A percentile compares a stretch with the other conserved stretches of the same genome.
These are phyloP conservation scores for Potorous gilbertii DNA, from an alignment of 2,797 vertebrate genomes.

Conservation along the genomic window DNA sequence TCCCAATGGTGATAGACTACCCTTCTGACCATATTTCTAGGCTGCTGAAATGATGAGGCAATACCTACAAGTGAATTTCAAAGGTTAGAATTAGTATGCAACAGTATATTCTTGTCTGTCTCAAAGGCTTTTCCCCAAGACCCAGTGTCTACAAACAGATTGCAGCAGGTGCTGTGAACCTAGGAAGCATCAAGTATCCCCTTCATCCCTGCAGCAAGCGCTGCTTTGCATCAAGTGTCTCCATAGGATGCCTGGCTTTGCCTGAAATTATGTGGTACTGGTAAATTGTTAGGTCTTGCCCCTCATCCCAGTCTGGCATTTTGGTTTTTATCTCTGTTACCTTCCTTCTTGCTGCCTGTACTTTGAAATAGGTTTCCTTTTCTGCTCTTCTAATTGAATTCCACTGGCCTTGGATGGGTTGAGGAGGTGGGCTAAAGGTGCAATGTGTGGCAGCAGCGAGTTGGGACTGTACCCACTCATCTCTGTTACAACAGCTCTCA, in stretches of 20 bases:
- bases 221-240: slow-evolving; percentile 18
- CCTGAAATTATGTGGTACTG: slow-evolving; percentile 5
- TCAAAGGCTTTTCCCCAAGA: neutral
- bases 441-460: neutral
- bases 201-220: neutral
- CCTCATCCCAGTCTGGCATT: slow-evolving; percentile 33
- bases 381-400: slow-evolving; percentile 53
- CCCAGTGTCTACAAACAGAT: neutral
- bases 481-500: slow-evolving; percentile 48
- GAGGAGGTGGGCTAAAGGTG: neutral
- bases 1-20: neutral
- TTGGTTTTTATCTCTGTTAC: slow-evolving; percentile 63
- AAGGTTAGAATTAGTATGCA: neutral
- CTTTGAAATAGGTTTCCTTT: slow-evolving; percentile 61
- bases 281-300: slow-evolving; percentile 39
- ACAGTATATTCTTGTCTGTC: neutral
- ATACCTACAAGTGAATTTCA: neutral
- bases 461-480: slow-evolving; percentile 54
- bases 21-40: neutral
- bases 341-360: slow-evolving; percentile 52
- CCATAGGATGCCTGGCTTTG: slow-evolving; percentile 18
- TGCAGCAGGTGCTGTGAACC: neutral
- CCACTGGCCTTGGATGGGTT: slow-evolving; percentile 23
- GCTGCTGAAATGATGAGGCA: neutral
- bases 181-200: accelerated